A percentile compares a stretch with the other conserved stretches of the same genome.
Evolutionary conservation across 2,113 vertebrate genomes (phyloP).

Genomic region (Calyptomena viridis): DNA sequence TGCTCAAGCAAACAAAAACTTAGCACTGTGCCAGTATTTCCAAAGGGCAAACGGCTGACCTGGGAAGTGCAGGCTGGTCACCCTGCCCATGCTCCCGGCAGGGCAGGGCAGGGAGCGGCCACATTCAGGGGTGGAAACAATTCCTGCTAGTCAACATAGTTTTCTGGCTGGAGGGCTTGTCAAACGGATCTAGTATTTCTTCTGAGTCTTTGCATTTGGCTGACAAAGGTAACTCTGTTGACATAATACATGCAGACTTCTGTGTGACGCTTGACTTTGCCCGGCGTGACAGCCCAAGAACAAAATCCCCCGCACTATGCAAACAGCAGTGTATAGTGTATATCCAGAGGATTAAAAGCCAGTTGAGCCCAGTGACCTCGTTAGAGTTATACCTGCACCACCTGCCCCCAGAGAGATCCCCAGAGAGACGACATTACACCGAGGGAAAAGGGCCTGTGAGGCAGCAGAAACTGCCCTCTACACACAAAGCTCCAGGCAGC

Average conservation of each 20-base stretch:
- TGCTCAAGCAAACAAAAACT: slow-evolving; percentile 34
- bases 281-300: not conserved
- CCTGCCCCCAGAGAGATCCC: not conserved
- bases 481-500: not conserved
- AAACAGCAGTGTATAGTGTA: not conserved
- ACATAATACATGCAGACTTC: slow-evolving; percentile 15
- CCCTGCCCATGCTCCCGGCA: not conserved
- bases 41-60: not conserved
- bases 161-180: slow-evolving; percentile 1
- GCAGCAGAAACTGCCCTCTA: not conserved
- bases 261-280: not conserved
- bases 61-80: not conserved
- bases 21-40: not conserved
- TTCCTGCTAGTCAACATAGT: not conserved
- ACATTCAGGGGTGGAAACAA: not conserved
- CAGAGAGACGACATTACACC: rapidly evolving
- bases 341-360: not conserved
- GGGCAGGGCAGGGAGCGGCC: not conserved
- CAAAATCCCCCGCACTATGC: not conserved
- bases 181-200: not conserved
- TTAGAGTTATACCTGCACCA: not conserved
- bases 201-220: not conserved
- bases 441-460: not conserved
- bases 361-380: not conserved
- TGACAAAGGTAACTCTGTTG: slow-evolving; percentile 30